Evolutionary conservation across 2,113 vertebrate species (phyloP).

Genomic region (Cyprinodon brontotheroides): DNA sequence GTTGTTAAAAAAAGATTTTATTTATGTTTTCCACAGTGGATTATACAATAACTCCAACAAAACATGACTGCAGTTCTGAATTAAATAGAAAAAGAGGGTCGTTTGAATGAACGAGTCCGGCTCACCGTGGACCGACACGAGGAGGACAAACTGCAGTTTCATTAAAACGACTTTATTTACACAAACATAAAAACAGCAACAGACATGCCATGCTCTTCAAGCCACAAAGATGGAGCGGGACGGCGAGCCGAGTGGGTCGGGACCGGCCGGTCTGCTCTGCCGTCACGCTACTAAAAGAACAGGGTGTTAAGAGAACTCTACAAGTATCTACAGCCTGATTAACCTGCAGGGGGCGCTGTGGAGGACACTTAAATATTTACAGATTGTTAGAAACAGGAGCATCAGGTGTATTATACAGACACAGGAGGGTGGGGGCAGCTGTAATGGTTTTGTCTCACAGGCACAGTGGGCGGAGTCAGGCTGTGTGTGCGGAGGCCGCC

Average conservation of each 20-base stretch:
- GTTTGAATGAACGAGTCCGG: conserved; percentile 21
- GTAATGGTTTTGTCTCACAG: conserved; percentile 41
- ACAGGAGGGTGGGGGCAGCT: not conserved
- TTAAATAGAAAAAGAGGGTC: conserved; percentile 70
- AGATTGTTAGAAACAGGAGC: conserved; percentile 29
- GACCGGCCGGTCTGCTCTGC: conserved; percentile 6
- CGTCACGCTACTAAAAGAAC: conserved; percentile 32
- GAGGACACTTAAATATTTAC: conserved; percentile 77
- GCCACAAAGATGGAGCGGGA: conserved; percentile 77
- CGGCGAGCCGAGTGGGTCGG: not conserved
- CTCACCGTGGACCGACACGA: conserved; percentile 13
- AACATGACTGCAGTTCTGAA: conserved; percentile 50
- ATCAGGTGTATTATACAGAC: not conserved
- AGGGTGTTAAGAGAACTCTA: conserved; percentile 36
- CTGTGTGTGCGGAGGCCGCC: conserved; percentile 9
- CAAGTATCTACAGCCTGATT: conserved; percentile 62
- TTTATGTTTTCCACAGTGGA: conserved; percentile 75
- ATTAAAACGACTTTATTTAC: conserved; percentile 97
- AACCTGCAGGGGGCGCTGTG: not conserved
- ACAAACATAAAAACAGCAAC: conserved; percentile 81
- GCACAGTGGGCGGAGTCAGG: conserved; percentile 60
- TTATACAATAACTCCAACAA: conserved; percentile 73
- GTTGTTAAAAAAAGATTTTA: conserved; percentile 75
- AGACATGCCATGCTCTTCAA: conserved; percentile 90
- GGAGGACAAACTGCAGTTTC: conserved; percentile 63